Conservation (phyloP, 2,113 vertebrate genomes). For the Varanus salvator region DNA sequence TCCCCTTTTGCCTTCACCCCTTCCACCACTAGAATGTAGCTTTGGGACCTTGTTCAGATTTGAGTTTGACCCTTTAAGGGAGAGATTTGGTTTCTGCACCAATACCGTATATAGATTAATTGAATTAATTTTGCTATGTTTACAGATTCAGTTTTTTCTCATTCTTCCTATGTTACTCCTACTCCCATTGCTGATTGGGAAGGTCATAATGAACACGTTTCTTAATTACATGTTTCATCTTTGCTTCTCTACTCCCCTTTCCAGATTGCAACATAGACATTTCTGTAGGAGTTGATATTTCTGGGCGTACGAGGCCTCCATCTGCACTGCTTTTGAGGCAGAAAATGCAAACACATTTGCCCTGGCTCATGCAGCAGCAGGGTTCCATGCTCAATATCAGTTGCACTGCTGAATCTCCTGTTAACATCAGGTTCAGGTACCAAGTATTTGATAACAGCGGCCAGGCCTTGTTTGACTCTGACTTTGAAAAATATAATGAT, state of each 20-base stretch:
- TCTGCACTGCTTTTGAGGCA: constrained; percentile 66
- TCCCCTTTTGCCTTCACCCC: too few species aligned
- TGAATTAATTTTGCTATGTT: neutral
- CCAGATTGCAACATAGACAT: constrained; percentile 84
- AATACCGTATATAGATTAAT: neutral
- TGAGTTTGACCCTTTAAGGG: too few species aligned
- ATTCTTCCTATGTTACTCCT: neutral
- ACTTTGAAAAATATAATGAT: constrained; percentile 76
- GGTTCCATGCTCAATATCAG: constrained; percentile 73
- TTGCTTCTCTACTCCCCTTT: neutral
- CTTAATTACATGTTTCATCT: neutral
- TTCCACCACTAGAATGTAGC: too few species aligned
- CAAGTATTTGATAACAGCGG: constrained; percentile 67
- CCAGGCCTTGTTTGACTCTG: constrained; percentile 71
- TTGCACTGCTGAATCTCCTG: constrained; percentile 50
- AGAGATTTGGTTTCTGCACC: too few species aligned
- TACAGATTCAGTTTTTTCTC: neutral
- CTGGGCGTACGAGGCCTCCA: constrained; percentile 35
- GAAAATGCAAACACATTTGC: constrained; percentile 74
- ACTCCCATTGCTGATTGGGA: neutral
- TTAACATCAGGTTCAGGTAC: constrained; percentile 73
- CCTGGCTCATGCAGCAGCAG: constrained; percentile 72
- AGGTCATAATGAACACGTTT: neutral
- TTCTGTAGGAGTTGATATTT: constrained; percentile 86
- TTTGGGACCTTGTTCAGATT: too few species aligned